Evolutionary conservation across 2,888 invertebrate species (phyloP), one percentile per base, ranked within the genome.

Genomic region (Torymus aiolomorphi): DNA sequence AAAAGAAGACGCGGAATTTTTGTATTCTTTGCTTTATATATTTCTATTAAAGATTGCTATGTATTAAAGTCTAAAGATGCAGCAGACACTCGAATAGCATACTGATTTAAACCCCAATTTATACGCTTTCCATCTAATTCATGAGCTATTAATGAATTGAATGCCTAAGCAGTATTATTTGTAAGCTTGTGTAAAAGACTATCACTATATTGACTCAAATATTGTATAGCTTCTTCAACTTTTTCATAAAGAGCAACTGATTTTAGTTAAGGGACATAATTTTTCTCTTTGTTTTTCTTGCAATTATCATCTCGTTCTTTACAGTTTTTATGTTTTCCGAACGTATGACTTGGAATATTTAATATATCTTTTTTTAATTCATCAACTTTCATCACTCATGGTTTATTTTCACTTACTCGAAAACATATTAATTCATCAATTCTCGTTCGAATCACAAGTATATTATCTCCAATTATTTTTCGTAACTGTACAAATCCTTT

Each of bases 261-360:
- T 57, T n/a, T n/a, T 5, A 13, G 14, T 4, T 5, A 14, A 14
- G 13, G 13, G n/a, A n/a, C 57, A 57, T n/a, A 57, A n/a, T 57
- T 57, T n/a, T n/a, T n/a, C n/a, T n/a, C n/a, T n/a, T n/a, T n/a
- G n/a, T n/a, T n/a, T n/a, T n/a, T n/a, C n/a, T n/a, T n/a, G n/a
- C n/a, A n/a, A 11, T 14, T 5, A 14, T 5, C 11, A 0, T 5
- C 57, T 57, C n/a, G 0, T 5, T n/a, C 13, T 57, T 57, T 57
- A 14, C 57, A 57, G n/a, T 57, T 57, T 57, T 13, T 5, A n/a
- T 57, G 57, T 57, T 57, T n/a, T 57, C 57, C 57, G n/a, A 57
- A 57, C 13, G n/a, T n/a, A 14, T 57, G 57, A 57, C n/a, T n/a
- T 13, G 14, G n/a, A 13, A 57, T 57, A n/a, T n/a, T n/a, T n/a